Evolutionary conservation across 2,113 vertebrate species (phyloP).

Genomic region (Shinisaurus crocodilurus): DNA sequence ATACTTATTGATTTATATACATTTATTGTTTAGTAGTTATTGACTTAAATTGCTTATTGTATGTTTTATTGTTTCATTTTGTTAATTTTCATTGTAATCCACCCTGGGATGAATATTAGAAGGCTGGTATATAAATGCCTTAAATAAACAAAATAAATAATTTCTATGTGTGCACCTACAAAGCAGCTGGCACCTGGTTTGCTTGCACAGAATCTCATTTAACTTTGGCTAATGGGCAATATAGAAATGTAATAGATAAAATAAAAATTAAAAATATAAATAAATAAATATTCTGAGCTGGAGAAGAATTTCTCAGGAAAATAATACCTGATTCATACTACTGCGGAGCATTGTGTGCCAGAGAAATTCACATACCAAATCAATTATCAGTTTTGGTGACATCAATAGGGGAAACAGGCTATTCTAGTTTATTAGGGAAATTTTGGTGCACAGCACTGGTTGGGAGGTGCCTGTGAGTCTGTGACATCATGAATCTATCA

Average conservation of each 20-base stretch:
- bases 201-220: neutral
- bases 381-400: neutral
- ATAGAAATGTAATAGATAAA: too few relatives aligned
- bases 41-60: neutral
- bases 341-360: neutral
- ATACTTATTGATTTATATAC: too few relatives aligned
- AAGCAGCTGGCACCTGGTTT: neutral
- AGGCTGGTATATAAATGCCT: too few relatives aligned
- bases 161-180: neutral
- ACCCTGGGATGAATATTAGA: neutral
- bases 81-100: neutral
- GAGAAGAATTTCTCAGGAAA: neutral
- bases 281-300: neutral
- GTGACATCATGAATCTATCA: neutral
- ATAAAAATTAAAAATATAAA: too few relatives aligned
- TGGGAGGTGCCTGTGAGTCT: neutral
- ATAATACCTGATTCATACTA: neutral
- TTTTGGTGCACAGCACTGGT: neutral
- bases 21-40: neutral
- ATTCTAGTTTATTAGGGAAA: neutral
- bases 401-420: neutral
- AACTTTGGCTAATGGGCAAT: neutral
- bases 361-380: neutral
- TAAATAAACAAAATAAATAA: neutral
- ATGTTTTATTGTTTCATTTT: neutral